These are phyloP conservation scores for Netelia melanura DNA, from an alignment of 2,888 invertebrate species.

Conservation along the genomic window DNA sequence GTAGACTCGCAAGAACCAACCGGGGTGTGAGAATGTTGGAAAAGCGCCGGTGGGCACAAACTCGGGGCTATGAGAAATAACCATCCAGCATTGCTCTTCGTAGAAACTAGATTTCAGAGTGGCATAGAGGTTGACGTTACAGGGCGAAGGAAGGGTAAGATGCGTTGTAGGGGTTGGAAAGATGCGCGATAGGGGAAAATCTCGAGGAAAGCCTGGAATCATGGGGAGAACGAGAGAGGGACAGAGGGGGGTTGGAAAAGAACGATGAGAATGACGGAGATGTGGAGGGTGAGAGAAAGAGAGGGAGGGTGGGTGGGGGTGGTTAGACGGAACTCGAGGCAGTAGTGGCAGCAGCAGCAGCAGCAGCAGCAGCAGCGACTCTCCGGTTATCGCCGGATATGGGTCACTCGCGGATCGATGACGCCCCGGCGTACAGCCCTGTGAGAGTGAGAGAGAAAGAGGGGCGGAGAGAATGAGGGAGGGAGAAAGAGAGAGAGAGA, in stretches of 20 bases:
- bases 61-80: conserved; percentile 44
- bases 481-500: conserved; percentile 23
- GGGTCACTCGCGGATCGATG: conserved; percentile 84
- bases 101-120: conserved; percentile 15
- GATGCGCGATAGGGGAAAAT: conserved; percentile 48
- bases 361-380: conserved; percentile 58
- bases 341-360: conserved; percentile 25
- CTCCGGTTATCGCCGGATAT: conserved; percentile 79
- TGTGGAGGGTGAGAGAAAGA: not conserved
- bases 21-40: conserved; percentile 2
- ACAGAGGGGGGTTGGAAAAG: conserved; percentile 1
- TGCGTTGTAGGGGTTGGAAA: conserved; percentile 38
- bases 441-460: conserved; percentile 1
- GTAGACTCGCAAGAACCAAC: conserved; percentile 32
- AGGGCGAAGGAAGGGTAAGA: conserved; percentile 22
- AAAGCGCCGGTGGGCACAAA: conserved; percentile 11
- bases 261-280: conserved; percentile 11
- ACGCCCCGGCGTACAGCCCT: conserved; percentile 75
- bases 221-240: conserved; percentile 25
- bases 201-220: conserved; percentile 31
- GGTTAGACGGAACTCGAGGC: conserved; percentile 44
- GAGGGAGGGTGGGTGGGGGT: not conserved
- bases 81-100: conserved; percentile 33
- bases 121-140: not conserved
- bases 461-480: conserved; percentile 36